Evolutionary conservation across 2,113 vertebrate genomes (phyloP).

Genomic region (Indri indri): DNA sequence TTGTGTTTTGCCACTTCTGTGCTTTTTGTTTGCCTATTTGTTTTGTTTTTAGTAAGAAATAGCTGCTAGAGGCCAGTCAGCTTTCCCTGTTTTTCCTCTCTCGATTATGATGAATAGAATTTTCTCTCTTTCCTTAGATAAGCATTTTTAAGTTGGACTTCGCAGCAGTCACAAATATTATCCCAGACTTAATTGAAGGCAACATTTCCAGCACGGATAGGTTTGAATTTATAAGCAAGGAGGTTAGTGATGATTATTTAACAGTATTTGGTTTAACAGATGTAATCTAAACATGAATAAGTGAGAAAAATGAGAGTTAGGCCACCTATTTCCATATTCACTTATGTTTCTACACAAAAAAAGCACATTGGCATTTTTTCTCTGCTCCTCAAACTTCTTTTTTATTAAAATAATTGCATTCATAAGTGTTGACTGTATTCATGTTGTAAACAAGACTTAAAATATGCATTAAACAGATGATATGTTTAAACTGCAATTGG

Average conservation of each 20-base stretch:
- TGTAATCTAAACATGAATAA: background rate
- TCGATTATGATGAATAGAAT: background rate
- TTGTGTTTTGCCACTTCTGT: background rate
- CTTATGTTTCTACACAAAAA: background rate
- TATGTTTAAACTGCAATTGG: background rate
- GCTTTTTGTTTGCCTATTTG: background rate
- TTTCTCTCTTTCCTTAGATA: background rate
- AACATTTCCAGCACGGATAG: background rate
- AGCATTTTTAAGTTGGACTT: background rate
- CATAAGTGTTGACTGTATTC: background rate
- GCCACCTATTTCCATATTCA: background rate
- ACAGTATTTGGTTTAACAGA: background rate
- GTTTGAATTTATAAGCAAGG: background rate
- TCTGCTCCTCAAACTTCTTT: background rate
- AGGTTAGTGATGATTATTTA: background rate
- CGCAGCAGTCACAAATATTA: background rate
- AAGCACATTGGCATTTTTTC: background rate
- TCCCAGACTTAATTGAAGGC: background rate
- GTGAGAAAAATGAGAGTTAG: background rate
- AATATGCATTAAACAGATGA: background rate
- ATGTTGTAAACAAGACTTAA: background rate
- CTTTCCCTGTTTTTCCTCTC: background rate
- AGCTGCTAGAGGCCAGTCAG: background rate
- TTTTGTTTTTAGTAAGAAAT: background rate
- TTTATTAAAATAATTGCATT: slow-evolving; percentile 48